Conservation (phyloP, 2,797 vertebrate species). For the Florisuga fusca region DNA sequence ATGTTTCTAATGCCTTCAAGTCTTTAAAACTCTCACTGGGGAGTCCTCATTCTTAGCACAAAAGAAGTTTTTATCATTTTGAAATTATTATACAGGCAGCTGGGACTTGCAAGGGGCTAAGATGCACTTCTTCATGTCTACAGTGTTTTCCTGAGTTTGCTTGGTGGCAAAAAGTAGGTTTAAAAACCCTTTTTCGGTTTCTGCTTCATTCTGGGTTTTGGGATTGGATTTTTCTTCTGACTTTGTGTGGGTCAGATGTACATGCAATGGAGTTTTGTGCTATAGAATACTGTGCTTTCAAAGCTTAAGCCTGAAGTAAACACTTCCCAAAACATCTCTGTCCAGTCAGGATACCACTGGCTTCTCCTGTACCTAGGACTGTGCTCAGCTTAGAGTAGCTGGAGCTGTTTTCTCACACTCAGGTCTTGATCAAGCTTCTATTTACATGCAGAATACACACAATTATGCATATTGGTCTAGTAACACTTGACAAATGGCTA, state of each 20-base stretch:
- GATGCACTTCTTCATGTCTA: neutral
- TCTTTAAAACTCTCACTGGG: conserved; percentile 33
- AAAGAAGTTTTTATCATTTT: neutral
- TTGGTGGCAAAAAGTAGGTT: neutral
- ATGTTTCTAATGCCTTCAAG: conserved; percentile 3
- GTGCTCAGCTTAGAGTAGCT: neutral
- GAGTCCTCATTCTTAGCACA: neutral
- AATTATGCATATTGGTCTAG: neutral
- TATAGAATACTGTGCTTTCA: neutral
- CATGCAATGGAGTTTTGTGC: neutral
- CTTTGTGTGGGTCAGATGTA: neutral
- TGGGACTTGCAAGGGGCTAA: neutral
- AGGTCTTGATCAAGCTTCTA: neutral
- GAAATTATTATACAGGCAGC: conserved; percentile 3
- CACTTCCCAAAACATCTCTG: neutral
- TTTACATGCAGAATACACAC: neutral
- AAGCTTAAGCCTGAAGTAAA: neutral
- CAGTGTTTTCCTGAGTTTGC: neutral
- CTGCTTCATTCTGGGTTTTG: neutral
- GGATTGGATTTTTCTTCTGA: neutral
- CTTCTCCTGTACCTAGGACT: neutral
- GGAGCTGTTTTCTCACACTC: neutral
- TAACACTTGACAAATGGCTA: neutral
- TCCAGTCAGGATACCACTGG: neutral
- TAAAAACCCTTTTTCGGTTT: neutral